These are phyloP conservation scores for Pagetopsis macropterus DNA, from an alignment of 2,797 vertebrate genomes.

Conservation along the genomic window DNA sequence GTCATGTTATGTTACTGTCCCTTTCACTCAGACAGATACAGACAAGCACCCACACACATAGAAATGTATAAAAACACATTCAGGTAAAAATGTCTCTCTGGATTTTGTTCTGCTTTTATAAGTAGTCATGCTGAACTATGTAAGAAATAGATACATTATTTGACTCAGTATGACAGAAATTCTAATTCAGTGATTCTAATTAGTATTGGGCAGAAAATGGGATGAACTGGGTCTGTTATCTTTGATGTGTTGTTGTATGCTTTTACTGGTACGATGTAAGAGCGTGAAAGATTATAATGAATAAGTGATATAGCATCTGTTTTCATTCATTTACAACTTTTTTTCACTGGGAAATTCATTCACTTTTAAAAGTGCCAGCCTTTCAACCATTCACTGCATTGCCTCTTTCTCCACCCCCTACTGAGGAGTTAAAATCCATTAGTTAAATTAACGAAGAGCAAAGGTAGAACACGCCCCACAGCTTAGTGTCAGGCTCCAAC, in stretches of 20 bases:
- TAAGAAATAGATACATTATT: neutral
- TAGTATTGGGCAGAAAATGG: neutral
- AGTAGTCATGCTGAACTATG: neutral
- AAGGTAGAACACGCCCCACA: neutral
- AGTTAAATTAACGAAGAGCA: neutral
- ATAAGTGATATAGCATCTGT: constrained; percentile 2
- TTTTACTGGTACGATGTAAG: constrained; percentile 26
- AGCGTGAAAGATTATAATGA: constrained; percentile 18
- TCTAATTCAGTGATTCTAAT: too few relatives aligned
- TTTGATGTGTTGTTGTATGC: constrained; percentile 1
- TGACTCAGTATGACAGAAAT: neutral
- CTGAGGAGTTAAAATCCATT: neutral
- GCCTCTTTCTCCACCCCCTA: rapidly evolving
- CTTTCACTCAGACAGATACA: neutral
- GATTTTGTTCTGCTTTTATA: constrained; percentile 1
- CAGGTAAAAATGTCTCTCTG: constrained; percentile 6
- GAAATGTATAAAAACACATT: neutral
- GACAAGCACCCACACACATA: neutral
- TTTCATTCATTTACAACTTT: neutral
- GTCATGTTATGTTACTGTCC: neutral
- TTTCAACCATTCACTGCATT: neutral
- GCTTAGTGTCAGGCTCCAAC: neutral
- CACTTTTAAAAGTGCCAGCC: neutral
- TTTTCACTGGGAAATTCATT: neutral
- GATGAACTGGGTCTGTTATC: neutral